Evolutionary conservation across 1,140 invertebrate species (phyloP).

Genomic region (Atta cephalotes): DNA sequence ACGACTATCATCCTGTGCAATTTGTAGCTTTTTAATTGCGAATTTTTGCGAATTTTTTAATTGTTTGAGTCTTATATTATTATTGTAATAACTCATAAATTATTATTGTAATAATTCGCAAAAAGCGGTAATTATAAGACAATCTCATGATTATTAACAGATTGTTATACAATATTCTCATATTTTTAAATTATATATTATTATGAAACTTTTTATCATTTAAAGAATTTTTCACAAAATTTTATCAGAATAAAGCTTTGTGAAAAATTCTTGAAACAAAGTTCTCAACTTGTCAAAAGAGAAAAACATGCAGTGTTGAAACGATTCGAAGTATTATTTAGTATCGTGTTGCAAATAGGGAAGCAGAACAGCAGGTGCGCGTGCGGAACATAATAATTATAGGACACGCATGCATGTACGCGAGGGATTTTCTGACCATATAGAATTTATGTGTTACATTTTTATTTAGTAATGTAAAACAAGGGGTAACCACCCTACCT

Average conservation of each 20-base stretch:
- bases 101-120: neutral
- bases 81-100: neutral
- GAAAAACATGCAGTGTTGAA: neutral
- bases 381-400: constrained; percentile 22
- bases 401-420: neutral
- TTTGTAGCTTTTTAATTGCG: no score
- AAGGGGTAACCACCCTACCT: neutral
- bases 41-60: no score
- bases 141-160: neutral
- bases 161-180: neutral
- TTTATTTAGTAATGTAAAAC: constrained; percentile 22
- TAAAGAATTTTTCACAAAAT: no score
- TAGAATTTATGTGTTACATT: constrained; percentile 27
- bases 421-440: constrained; percentile 22
- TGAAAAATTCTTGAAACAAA: constrained; percentile 18
- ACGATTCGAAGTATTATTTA: neutral
- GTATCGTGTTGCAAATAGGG: neutral
- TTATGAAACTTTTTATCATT: no score
- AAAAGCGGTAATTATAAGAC: neutral
- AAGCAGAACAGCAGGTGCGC: constrained; percentile 17
- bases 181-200: constrained; percentile 25
- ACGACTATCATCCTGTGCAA: no score
- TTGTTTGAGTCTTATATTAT: no score
- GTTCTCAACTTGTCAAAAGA: neutral
- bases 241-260: neutral